These are phyloP conservation scores for Delia radicum DNA, from an alignment of 1,140 invertebrate genomes.

Conservation along the genomic window DNA sequence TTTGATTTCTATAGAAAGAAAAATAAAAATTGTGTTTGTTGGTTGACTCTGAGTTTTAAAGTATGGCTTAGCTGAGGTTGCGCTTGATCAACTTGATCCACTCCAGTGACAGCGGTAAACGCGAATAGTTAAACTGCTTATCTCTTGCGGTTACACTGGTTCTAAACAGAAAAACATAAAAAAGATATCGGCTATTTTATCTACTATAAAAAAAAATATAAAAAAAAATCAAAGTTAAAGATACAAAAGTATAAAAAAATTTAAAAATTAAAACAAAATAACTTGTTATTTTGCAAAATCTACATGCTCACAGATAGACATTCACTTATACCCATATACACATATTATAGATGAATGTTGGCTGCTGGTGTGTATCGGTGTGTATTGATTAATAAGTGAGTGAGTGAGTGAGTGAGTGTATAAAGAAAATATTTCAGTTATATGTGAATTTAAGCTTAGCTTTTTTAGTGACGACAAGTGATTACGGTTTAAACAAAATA, in stretches of 20 bases:
- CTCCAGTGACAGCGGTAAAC: constrained; percentile 21
- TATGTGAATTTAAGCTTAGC: background rate
- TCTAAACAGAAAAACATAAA: background rate
- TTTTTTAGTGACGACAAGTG: background rate
- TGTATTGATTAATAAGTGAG: background rate
- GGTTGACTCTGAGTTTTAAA: background rate
- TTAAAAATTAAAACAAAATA: background rate
- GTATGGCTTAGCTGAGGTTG: constrained; percentile 15
- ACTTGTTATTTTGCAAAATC: too few species aligned
- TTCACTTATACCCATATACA: background rate
- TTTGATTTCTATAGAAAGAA: constrained; percentile 13
- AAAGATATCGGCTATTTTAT: background rate
- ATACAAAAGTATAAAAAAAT: background rate
- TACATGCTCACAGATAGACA: too few species aligned
- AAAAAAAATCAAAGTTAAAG: background rate
- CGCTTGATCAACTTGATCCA: constrained; percentile 23
- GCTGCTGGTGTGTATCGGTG: background rate
- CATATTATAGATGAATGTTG: background rate
- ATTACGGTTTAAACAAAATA: background rate
- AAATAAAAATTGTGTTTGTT: constrained; percentile 6
- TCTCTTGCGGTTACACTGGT: background rate
- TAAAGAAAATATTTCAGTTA: background rate
- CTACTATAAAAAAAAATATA: background rate
- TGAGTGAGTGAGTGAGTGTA: background rate
- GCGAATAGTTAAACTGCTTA: constrained; percentile 8